Percentiles rank a stretch among this genome's conserved stretches.
These are phyloP conservation scores for Sternarchorhynchus goeldii DNA, from an alignment of 2,797 vertebrate genomes.

Conservation along the genomic window DNA sequence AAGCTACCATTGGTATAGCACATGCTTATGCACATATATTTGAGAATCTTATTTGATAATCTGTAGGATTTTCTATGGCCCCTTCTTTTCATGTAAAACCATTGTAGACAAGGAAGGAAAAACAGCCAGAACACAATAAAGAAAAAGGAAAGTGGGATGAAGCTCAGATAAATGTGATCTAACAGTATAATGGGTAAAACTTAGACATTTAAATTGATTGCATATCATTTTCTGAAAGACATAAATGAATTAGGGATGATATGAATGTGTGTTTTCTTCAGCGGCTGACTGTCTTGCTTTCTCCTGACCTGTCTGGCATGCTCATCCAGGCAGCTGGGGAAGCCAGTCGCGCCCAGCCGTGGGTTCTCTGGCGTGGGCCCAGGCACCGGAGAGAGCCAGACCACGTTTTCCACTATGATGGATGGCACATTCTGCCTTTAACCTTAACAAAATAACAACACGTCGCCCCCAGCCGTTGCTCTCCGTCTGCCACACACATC, in stretches of 20 bases:
- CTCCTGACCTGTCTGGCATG: slow-evolving; percentile 44
- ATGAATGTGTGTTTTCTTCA: slow-evolving; percentile 16
- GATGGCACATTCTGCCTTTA: slow-evolving; percentile 61
- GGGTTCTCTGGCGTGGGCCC: slow-evolving; percentile 49
- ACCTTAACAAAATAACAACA: slow-evolving; percentile 62
- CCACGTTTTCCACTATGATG: slow-evolving; percentile 54
- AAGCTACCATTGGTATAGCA: too few species aligned
- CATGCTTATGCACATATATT: neutral
- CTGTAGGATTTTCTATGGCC: neutral
- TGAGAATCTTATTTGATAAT: neutral
- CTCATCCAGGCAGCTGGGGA: slow-evolving; percentile 59
- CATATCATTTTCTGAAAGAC: slow-evolving; percentile 27
- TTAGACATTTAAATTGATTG: slow-evolving; percentile 43
- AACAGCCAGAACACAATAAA: slow-evolving; percentile 30
- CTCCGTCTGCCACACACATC: slow-evolving; percentile 9
- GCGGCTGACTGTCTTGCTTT: neutral
- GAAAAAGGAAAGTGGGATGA: slow-evolving; percentile 18
- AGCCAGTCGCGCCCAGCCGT: slow-evolving; percentile 49
- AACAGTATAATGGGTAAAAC: slow-evolving; percentile 20
- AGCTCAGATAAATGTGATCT: slow-evolving; percentile 25
- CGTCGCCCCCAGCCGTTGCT: slow-evolving; percentile 45
- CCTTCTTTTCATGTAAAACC: slow-evolving; percentile 3
- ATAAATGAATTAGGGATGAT: slow-evolving; percentile 49
- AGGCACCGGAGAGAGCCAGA: slow-evolving; percentile 59
- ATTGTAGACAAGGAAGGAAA: neutral